Percentiles rank a stretch among this genome's conserved stretches.
phyloP scores from a whole-genome alignment of 2,888 invertebrate genomes.

The Limnephilus lunatus region DNA sequence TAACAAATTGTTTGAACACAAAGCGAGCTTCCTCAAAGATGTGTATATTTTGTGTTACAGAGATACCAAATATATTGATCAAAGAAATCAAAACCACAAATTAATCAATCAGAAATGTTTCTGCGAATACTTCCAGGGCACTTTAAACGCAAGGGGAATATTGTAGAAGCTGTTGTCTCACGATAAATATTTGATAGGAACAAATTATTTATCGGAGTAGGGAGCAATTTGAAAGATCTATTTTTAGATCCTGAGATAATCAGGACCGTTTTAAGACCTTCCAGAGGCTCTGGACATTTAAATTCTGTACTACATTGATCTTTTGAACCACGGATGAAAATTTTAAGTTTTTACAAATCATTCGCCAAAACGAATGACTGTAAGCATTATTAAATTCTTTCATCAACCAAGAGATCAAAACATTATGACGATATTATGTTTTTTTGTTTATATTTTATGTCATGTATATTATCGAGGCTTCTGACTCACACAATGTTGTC shows the following conservation, averaged over 20 bases:
- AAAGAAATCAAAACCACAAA: not conserved
- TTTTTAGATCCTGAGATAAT: too few species aligned
- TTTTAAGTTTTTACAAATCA: too few species aligned
- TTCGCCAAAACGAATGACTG: too few species aligned
- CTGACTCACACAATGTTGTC: too few species aligned
- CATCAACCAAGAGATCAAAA: too few species aligned
- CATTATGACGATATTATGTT: too few species aligned
- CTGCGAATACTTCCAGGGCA: not conserved
- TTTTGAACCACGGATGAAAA: not conserved
- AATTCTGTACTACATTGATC: not conserved
- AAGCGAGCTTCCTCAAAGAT: not conserved
- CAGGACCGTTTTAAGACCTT: not conserved
- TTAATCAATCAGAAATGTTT: slow-evolving; percentile 2
- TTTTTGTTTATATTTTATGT: too few species aligned
- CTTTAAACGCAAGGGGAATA: not conserved
- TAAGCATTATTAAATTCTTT: too few species aligned
- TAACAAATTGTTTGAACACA: not conserved
- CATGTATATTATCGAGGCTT: too few species aligned
- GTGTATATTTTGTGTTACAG: not conserved
- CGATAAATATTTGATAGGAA: not conserved
- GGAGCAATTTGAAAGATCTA: slow-evolving; percentile 17
- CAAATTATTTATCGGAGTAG: slow-evolving; percentile 16
- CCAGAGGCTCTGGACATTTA: not conserved
- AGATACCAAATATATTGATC: not conserved
- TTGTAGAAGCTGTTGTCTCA: not conserved